Percentiles rank a stretch among this genome's conserved stretches.
phyloP scores from a whole-genome alignment of 1,140 invertebrate genomes.

The Drusus annulatus region DNA sequence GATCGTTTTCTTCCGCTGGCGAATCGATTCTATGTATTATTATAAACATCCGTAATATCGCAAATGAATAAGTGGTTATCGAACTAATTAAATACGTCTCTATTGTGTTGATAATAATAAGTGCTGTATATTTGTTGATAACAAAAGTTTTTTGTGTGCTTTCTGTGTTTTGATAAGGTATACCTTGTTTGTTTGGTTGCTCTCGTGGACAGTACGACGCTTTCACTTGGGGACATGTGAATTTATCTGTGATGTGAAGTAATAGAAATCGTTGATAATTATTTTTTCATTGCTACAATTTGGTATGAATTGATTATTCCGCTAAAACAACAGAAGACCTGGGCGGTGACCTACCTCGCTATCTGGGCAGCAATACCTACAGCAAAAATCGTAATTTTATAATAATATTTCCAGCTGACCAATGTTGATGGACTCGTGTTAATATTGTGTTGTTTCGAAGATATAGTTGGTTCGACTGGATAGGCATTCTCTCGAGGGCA shows the following conservation, averaged over 20 bases:
- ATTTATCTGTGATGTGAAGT: too few species aligned
- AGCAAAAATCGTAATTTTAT: neutral
- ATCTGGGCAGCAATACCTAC: slow-evolving; percentile 5
- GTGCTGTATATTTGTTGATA: slow-evolving; percentile 20
- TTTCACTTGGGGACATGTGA: slow-evolving; percentile 18
- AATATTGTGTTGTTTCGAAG: slow-evolving; percentile 19
- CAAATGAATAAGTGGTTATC: slow-evolving; percentile 13
- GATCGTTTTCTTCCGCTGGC: slow-evolving; percentile 33
- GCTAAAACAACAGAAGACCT: too few species aligned
- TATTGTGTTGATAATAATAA: slow-evolving; percentile 13
- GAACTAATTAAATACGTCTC: slow-evolving; percentile 18
- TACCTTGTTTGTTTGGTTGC: slow-evolving; percentile 31
- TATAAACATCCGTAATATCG: slow-evolving; percentile 31
- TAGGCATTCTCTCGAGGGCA: neutral
- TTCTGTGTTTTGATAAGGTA: slow-evolving; percentile 42
- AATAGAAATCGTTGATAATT: too few species aligned
- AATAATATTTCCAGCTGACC: neutral
- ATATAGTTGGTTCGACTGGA: slow-evolving; percentile 15
- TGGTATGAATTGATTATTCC: too few species aligned
- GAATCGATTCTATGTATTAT: slow-evolving; percentile 34
- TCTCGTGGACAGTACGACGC: slow-evolving; percentile 11
- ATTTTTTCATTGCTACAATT: too few species aligned
- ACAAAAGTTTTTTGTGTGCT: slow-evolving; percentile 36
- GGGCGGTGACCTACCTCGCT: neutral
- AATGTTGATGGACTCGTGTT: neutral